A percentile compares a stretch with the other conserved stretches of the same genome.
Conservation (phyloP, 2,797 vertebrate species). For the Muscicapa comitata region DNA sequence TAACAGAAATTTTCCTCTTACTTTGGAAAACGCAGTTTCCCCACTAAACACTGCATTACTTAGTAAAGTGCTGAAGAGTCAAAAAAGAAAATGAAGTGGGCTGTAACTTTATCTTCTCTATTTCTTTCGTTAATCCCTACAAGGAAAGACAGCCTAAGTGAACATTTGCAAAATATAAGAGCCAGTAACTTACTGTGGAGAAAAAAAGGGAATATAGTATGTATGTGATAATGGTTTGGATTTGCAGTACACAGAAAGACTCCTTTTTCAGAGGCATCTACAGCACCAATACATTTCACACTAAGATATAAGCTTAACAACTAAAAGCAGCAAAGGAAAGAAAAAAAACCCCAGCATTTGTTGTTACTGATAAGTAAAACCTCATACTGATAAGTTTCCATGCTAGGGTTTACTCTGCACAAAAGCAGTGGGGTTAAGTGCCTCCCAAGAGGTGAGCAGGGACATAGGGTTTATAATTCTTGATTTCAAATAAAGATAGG, state of each 20-base stretch:
- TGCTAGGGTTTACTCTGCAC: not conserved
- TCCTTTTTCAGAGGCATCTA: not conserved
- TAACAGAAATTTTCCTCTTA: not conserved
- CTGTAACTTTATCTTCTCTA: not conserved
- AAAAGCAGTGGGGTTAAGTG: not conserved
- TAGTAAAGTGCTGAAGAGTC: not conserved
- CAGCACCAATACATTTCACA: not conserved
- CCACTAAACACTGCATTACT: not conserved
- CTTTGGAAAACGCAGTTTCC: not conserved
- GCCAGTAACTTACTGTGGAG: not conserved
- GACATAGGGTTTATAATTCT: not conserved
- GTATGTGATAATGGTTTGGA: not conserved
- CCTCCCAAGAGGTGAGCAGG: not conserved
- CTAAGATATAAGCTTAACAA: not conserved
- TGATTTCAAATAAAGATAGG: not conserved
- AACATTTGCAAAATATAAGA: not conserved
- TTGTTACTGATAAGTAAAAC: not conserved
- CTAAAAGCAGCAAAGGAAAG: not conserved
- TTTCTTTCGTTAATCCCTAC: not conserved
- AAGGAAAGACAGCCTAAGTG: not conserved
- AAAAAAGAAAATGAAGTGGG: not conserved
- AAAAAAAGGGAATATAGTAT: not conserved
- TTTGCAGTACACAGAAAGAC: not conserved
- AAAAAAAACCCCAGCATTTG: not conserved
- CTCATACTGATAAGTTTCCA: not conserved